These are phyloP conservation scores for Drosophila peninsularis DNA, from an alignment of 2,888 invertebrate genomes.

Conservation along the genomic window DNA sequence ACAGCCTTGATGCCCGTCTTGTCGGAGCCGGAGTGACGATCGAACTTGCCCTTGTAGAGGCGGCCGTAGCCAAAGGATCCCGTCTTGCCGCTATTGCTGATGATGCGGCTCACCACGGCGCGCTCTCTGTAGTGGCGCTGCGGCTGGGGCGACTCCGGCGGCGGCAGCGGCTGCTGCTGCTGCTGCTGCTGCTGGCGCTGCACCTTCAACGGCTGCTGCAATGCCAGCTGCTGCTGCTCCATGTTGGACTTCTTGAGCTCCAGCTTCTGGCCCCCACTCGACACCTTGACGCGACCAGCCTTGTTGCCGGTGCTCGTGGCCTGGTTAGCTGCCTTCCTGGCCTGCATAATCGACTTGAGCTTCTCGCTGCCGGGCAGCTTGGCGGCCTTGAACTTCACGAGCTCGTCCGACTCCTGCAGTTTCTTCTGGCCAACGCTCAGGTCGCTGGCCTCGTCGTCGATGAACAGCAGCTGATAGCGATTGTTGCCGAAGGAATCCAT, in stretches of 20 bases:
- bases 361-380: neutral
- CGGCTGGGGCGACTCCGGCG: neutral
- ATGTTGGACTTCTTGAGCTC: neutral
- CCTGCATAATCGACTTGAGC: neutral
- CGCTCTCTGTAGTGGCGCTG: slow-evolving; percentile 7
- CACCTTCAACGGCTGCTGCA: neutral
- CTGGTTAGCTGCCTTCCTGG: neutral
- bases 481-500: slow-evolving; percentile 34
- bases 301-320: neutral
- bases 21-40: slow-evolving; percentile 33
- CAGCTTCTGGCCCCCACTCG: neutral
- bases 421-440: neutral
- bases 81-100: slow-evolving; percentile 20
- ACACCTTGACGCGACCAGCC: neutral
- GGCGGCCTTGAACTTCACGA: neutral
- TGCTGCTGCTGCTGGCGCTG: neutral
- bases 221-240: neutral
- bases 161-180: neutral
- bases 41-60: slow-evolving; percentile 12
- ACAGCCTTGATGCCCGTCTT: slow-evolving; percentile 29
- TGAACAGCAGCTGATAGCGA: slow-evolving; percentile 39
- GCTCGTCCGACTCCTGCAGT: neutral
- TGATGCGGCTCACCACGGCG: slow-evolving; percentile 3
- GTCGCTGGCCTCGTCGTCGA: slow-evolving; percentile 35
- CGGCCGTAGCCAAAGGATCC: neutral